These are phyloP conservation scores for Phalacrocorax brasilianus DNA, from an alignment of 2,113 vertebrate species.

Conservation along the genomic window DNA sequence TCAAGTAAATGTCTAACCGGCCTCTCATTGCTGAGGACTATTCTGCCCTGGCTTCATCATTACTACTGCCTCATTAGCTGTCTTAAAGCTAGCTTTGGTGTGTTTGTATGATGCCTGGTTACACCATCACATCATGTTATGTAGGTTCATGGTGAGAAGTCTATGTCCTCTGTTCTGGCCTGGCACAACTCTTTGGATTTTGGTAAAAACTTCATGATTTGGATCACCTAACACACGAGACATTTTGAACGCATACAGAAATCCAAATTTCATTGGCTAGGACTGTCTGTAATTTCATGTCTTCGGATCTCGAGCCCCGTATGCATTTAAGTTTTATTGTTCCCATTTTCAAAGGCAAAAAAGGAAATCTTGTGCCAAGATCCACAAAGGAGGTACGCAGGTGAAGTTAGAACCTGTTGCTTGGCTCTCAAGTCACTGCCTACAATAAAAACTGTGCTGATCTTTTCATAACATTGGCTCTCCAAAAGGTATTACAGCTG, in stretches of 20 bases:
- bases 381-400: fast-evolving
- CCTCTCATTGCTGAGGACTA: background rate
- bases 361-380: background rate
- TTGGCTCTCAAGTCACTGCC: background rate
- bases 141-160: background rate
- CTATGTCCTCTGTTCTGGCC: background rate
- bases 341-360: background rate
- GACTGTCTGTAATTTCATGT: background rate
- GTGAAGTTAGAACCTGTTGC: background rate
- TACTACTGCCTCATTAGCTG: background rate
- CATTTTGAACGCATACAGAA: background rate
- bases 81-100: background rate
- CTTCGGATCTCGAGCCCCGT: background rate
- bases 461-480: background rate
- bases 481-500: background rate
- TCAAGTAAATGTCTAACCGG: background rate
- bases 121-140: background rate
- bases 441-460: background rate
- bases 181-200: background rate
- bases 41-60: background rate
- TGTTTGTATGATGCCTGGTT: background rate
- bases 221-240: background rate
- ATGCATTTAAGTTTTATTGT: background rate
- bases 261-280: background rate
- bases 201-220: background rate